Base-by-base conservation (phyloP, 2,113 vertebrate genomes). In the Saguinus midas region DNA sequence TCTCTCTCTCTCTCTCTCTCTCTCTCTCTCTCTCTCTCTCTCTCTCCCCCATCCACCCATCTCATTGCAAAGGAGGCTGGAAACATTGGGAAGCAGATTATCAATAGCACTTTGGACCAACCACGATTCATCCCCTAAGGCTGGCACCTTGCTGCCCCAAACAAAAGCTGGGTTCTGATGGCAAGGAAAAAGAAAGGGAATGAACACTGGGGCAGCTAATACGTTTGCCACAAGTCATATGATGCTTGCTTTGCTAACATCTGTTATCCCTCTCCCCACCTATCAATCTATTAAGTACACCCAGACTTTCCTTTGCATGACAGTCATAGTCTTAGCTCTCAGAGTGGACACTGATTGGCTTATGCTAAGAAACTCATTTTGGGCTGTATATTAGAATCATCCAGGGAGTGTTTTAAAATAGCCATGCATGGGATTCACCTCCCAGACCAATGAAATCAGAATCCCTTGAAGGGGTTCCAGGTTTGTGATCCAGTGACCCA, bases 381-480 rank as follows among this genome's bases (percentile, higher is more conserved):
- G 45, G 13, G 78, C 23, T 84, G 2, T 45, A 45, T 37, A 78
- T 43, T 87, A 91, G 37, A 91, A 87, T 68, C 40, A 83, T 14
- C 21, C n/a, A 76, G 58, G 61, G 29, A 91, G 29, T 43, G 40
- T 55, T 87, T 52, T 8, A 58, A 86, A 88, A 85, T 73, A 64
- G 43, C 35, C 78, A 11, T 20, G 12, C 43, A 13, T 8, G 25
- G 45, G 50, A 61, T 78, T 45, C 23, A 79, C 64, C 27, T 25
- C 57, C 45, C 76, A 78, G 4, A 76, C 37, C 21, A 75, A 90
- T 50, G 40, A 90, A 68, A 50, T 90, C 48, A 82, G 81, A 95
- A 81, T 82, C 66, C 40, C 89, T 58, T 86, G 64, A 96, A 27
- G 43, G 40, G 48, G 12, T 48, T 48, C 64, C 25, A 85, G 45